phyloP scores from a whole-genome alignment of 2,888 invertebrate genomes.

The Fabriciana adippe region DNA sequence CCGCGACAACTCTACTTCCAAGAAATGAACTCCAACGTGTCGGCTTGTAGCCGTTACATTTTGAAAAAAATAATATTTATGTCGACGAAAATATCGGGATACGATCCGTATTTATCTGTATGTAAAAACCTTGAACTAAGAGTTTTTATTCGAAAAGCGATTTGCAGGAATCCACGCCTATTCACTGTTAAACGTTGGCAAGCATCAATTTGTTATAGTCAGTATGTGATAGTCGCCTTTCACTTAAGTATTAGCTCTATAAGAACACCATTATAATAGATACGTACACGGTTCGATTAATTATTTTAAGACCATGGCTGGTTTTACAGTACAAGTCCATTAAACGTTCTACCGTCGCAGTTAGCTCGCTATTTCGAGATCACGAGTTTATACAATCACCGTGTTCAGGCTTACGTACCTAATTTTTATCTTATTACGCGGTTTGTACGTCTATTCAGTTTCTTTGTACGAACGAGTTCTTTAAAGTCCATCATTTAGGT shows the following conservation, averaged over 20 bases:
- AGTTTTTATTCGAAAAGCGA: slow-evolving; percentile 60
- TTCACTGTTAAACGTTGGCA: neutral
- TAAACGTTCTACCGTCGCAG: too few species aligned
- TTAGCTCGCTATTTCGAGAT: slow-evolving; percentile 5
- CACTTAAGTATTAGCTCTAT: neutral
- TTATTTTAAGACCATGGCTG: too few species aligned
- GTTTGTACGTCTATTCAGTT: neutral
- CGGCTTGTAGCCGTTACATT: slow-evolving; percentile 76
- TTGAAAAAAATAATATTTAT: slow-evolving; percentile 80
- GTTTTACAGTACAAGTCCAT: too few species aligned
- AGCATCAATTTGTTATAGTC: neutral
- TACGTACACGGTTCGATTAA: too few species aligned
- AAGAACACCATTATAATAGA: too few species aligned
- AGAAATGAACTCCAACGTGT: slow-evolving; percentile 71
- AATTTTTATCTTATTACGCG: neutral
- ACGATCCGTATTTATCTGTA: slow-evolving; percentile 69
- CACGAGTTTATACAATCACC: neutral
- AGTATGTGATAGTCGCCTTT: too few species aligned
- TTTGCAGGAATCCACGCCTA: slow-evolving; percentile 65
- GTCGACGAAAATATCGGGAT: slow-evolving; percentile 77
- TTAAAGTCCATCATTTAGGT: too few species aligned
- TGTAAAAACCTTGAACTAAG: slow-evolving; percentile 66
- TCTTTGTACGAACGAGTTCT: too few species aligned
- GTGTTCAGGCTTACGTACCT: neutral
- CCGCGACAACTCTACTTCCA: slow-evolving; percentile 77